Evolutionary conservation across 1,140 invertebrate species (phyloP).

Genomic region (Adoxophyes honmai): DNA sequence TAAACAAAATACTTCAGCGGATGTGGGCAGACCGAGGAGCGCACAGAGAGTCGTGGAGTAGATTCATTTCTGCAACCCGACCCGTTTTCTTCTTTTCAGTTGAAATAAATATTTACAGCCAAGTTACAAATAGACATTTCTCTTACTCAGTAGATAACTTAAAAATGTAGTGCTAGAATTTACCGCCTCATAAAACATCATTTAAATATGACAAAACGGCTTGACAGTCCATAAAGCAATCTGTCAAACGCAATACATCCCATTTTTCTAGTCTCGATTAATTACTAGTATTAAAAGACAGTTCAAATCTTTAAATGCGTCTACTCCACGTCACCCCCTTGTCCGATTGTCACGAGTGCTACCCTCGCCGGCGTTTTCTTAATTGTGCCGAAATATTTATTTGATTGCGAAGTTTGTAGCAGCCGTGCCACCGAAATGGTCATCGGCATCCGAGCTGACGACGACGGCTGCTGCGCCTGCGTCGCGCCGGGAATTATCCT

Average conservation of each 20-base stretch:
- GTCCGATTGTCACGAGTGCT: slow-evolving; percentile 67
- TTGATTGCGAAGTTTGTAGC: slow-evolving; percentile 73
- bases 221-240: too few species aligned
- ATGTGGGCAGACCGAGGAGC: slow-evolving; percentile 66
- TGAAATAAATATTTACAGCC: too few species aligned
- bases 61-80: slow-evolving; percentile 14
- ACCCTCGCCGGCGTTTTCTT: slow-evolving; percentile 73
- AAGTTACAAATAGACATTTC: too few species aligned
- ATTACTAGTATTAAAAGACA: too few species aligned
- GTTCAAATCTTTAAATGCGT: slow-evolving; percentile 11
- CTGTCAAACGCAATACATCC: too few species aligned
- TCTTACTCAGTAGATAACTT: too few species aligned
- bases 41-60: slow-evolving; percentile 53
- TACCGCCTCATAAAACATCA: too few species aligned
- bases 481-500: slow-evolving; percentile 16
- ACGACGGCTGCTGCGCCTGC: slow-evolving; percentile 45
- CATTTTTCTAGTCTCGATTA: too few species aligned
- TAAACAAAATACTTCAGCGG: slow-evolving; percentile 77
- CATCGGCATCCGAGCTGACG: slow-evolving; percentile 67
- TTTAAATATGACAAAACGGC: too few species aligned
- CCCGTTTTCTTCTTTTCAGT: too few species aligned
- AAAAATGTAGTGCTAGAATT: too few species aligned
- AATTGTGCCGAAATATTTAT: slow-evolving; percentile 78
- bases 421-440: slow-evolving; percentile 72
- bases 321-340: slow-evolving; percentile 43